These are phyloP conservation scores for Rhipidura dahli DNA, from an alignment of 2,113 vertebrate species.

Conservation along the genomic window DNA sequence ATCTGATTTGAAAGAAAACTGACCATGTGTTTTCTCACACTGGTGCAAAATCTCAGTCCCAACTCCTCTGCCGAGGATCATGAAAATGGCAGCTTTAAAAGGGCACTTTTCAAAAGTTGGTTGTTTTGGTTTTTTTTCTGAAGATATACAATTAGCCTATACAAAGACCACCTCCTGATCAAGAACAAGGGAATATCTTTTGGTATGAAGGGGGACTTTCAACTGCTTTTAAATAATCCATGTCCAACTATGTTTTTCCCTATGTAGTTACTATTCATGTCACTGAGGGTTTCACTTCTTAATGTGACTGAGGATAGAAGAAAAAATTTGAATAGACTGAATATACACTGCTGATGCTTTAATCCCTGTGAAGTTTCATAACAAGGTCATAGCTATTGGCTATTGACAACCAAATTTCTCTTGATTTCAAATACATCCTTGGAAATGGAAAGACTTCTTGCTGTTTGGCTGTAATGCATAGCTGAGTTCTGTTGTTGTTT, in stretches of 20 bases:
- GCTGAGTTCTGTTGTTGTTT: background rate
- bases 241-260: background rate
- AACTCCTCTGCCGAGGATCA: background rate
- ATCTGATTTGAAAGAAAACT: background rate
- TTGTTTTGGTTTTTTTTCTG: background rate
- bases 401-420: slow-evolving; percentile 6
- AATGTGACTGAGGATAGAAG: background rate
- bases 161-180: background rate
- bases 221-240: background rate
- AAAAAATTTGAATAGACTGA: slow-evolving; percentile 5
- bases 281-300: background rate
- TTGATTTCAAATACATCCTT: slow-evolving; percentile 12
- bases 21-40: background rate
- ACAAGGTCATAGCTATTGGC: slow-evolving; percentile 12
- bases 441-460: background rate
- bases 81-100: background rate
- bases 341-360: background rate
- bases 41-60: background rate
- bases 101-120: background rate
- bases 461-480: background rate
- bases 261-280: background rate
- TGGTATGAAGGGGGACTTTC: background rate
- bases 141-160: background rate
- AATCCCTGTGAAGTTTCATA: slow-evolving; percentile 4
- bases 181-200: background rate